Evolutionary conservation across 2,797 vertebrate species (phyloP).

Genomic region (Tadarida brasiliensis): DNA sequence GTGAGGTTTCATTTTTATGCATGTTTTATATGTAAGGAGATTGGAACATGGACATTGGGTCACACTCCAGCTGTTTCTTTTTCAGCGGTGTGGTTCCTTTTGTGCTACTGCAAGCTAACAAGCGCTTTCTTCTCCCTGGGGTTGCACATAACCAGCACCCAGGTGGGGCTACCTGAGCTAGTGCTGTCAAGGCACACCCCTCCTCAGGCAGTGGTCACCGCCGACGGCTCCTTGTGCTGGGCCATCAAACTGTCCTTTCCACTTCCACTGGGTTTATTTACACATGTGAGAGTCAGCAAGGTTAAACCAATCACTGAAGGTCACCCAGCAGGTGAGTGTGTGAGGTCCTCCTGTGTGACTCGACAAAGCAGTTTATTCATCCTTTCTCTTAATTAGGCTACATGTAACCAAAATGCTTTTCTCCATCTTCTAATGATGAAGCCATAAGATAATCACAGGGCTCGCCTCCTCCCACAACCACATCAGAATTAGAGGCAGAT

Average conservation of each 20-base stretch:
- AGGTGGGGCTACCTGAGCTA: not conserved
- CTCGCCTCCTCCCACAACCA: not conserved
- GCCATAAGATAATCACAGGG: not conserved
- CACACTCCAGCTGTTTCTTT: slow-evolving; percentile 87
- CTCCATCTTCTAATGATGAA: not conserved
- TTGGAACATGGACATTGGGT: slow-evolving; percentile 87
- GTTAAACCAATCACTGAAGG: not conserved
- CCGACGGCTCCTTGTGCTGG: not conserved
- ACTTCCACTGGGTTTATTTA: not conserved
- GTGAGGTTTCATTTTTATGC: slow-evolving; percentile 87
- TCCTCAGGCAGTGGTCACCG: not conserved
- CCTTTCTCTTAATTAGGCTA: not conserved
- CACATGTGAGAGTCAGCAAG: not conserved
- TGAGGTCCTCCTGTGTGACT: not conserved
- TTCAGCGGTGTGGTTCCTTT: slow-evolving; percentile 81
- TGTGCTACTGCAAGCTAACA: slow-evolving; percentile 82
- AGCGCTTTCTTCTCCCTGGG: slow-evolving; percentile 74
- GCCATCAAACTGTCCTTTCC: not conserved
- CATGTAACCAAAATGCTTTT: not conserved
- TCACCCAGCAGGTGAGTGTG: not conserved
- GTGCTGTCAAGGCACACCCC: fast-evolving
- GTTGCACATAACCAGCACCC: slow-evolving; percentile 36
- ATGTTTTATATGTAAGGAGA: slow-evolving; percentile 88
- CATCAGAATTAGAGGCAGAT: not conserved
- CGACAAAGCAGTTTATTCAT: not conserved